Base-by-base conservation (phyloP, 2,797 vertebrate genomes). In the Pteronotus mesoamericanus region DNA sequence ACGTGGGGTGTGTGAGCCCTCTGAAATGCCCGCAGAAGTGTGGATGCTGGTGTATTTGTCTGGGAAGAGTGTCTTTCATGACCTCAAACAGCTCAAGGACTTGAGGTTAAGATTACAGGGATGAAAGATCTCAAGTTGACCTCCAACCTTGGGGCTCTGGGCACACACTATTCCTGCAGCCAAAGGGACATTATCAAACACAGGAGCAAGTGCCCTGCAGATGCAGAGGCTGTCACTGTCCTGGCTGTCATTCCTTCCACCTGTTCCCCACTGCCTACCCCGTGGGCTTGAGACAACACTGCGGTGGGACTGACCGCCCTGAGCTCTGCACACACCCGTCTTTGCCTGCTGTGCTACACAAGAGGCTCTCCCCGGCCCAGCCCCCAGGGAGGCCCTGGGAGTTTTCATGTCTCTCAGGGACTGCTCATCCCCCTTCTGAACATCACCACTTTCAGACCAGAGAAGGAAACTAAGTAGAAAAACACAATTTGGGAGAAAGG, bases 391-490 rank as follows among this genome's bases (percentile, higher is more conserved):
- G 53, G 64, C 51, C 26, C 26, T 32, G 83, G 26, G 69, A 22
- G 69, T 55, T 68, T 48, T 42, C 37, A 19, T 2, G 1, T 57
- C 57, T 86, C 87, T 68, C 78, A 3, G 88, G 11, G 71, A 44
- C 88, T 90, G 51, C 86, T 92, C 92, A 39, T 83, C 68, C n/a
- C 21, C 48, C 68, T 92, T 93, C 80, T 71, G 94, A 91, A 94
- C 55, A 74, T 48, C 39, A 39, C 29, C 57, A 64, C 64, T 77
- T 89, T 64, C 69, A 80, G 59, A 18, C 19, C 8, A 71, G 72
- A 92, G 51, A 46, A 80, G 80, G 39, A 79, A 74, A 90, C 21
- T 48, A 64, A 69, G 75, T 61, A 83, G 64, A 86, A 77, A 95
- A 91, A 95, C 6, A 71, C 10, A 16, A 68, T 44, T 59, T 53